A percentile compares a stretch with the other conserved stretches of the same genome.
phyloP scores from a whole-genome alignment of 2,888 invertebrate species.

The Mayetiola destructor region DNA sequence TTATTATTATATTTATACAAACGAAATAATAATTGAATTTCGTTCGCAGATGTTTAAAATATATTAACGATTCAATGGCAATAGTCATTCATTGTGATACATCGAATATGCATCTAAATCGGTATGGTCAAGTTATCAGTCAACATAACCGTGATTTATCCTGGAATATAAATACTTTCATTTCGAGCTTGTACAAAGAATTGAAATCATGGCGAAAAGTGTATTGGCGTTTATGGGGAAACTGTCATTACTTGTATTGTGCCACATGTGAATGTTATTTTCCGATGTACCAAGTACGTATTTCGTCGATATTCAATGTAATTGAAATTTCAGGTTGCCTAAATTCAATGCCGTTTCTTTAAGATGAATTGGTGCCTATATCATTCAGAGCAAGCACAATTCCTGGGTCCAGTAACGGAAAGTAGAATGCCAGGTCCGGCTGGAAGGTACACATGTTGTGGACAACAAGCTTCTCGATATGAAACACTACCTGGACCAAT shows the following conservation, averaged over 20 bases:
- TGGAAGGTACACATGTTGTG: conserved; percentile 76
- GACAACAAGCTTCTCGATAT: conserved; percentile 56
- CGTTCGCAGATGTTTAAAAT: conserved; percentile 48
- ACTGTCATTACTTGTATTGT: conserved; percentile 73
- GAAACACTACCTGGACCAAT: conserved; percentile 33
- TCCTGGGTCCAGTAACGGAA: conserved; percentile 47
- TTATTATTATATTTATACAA: not conserved
- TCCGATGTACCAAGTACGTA: conserved; percentile 47
- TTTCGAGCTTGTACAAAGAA: conserved; percentile 58
- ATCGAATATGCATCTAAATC: conserved; percentile 54
- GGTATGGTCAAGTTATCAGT: conserved; percentile 55
- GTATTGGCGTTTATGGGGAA: conserved; percentile 89
- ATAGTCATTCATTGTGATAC: conserved; percentile 58
- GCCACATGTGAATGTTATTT: conserved; percentile 62
- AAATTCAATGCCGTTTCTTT: not conserved
- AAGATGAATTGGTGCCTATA: conserved; percentile 68
- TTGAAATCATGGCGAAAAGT: conserved; percentile 79
- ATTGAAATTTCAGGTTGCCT: not conserved
- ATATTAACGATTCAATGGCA: conserved; percentile 54
- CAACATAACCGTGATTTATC: conserved; percentile 55
- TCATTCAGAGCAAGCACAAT: conserved; percentile 65
- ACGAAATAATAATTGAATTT: conserved; percentile 13
- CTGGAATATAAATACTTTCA: conserved; percentile 72
- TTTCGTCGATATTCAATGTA: not conserved
- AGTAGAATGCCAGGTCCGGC: conserved; percentile 49